These are phyloP conservation scores for Amaurobius ferox DNA, from an alignment of 2,888 invertebrate genomes.

Conservation along the genomic window DNA sequence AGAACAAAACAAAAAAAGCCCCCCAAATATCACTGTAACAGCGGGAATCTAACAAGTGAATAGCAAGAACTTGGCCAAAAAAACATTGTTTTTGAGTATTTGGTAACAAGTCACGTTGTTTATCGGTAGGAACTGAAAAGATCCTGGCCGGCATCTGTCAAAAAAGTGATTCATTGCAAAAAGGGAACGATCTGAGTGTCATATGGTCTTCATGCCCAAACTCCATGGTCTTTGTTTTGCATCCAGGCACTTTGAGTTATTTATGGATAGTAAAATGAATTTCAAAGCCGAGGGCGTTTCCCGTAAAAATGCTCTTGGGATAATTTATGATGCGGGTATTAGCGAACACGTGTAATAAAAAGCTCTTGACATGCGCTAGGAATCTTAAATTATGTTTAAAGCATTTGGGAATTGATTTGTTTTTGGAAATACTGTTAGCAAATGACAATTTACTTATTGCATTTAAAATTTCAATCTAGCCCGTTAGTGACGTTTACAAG, in stretches of 20 bases:
- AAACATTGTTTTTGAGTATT: conserved; percentile 14
- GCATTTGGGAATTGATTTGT: too few species aligned
- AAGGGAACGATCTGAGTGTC: neutral
- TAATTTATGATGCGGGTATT: neutral
- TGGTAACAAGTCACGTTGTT: conserved; percentile 18
- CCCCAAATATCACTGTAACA: neutral
- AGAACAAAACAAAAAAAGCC: too few species aligned
- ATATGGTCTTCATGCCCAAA: neutral
- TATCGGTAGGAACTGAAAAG: conserved; percentile 1
- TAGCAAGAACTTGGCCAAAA: conserved; percentile 4
- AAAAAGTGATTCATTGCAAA: neutral
- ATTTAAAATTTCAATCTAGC: too few species aligned
- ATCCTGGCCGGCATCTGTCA: neutral
- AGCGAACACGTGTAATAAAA: neutral
- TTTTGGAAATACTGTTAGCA: too few species aligned
- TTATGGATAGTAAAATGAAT: neutral
- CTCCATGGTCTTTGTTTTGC: neutral
- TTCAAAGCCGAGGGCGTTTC: neutral
- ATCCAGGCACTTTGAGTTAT: neutral
- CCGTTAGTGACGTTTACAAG: too few species aligned
- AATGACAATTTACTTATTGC: too few species aligned
- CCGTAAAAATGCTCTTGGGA: neutral
- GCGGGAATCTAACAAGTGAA: conserved; percentile 6
- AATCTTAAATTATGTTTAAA: too few species aligned
- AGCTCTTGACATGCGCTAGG: neutral